Percentiles rank a stretch among this genome's conserved stretches.
phyloP scores from a whole-genome alignment of 2,888 invertebrate genomes.

The Bellardia bayeri region DNA sequence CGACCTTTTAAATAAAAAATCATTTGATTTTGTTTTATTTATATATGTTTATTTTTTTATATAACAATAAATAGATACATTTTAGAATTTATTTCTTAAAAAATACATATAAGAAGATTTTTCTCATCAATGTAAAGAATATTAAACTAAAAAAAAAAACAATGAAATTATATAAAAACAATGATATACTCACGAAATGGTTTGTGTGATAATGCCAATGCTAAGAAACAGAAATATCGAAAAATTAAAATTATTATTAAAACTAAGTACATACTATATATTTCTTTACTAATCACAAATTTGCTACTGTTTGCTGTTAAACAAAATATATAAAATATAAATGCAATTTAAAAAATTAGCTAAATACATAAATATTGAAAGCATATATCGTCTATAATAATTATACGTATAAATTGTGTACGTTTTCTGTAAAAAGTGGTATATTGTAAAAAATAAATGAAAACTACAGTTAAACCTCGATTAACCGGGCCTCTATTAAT shows the following conservation, averaged over 20 bases:
- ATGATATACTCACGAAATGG: slow-evolving; percentile 40
- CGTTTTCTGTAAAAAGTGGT: slow-evolving; percentile 50
- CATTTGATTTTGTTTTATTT: neutral
- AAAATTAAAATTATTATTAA: neutral
- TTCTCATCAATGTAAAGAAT: slow-evolving; percentile 48
- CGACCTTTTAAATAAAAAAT: too few species aligned
- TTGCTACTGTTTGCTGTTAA: slow-evolving; percentile 6
- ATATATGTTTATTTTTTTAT: slow-evolving; percentile 42
- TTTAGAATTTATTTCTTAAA: slow-evolving; percentile 69
- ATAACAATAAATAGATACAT: slow-evolving; percentile 64
- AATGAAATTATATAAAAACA: slow-evolving; percentile 35
- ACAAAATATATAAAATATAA: neutral
- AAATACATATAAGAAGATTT: slow-evolving; percentile 54
- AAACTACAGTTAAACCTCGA: too few species aligned
- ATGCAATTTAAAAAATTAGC: neutral
- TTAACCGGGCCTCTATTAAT: too few species aligned
- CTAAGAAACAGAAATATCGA: slow-evolving; percentile 40
- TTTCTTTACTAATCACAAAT: slow-evolving; percentile 30
- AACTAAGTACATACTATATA: neutral
- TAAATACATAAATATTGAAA: neutral
- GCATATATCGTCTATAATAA: neutral
- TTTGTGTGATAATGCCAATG: slow-evolving; percentile 20
- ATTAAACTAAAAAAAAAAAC: slow-evolving; percentile 33
- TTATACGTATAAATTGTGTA: slow-evolving; percentile 37
- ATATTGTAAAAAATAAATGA: slow-evolving; percentile 28